Conservation (phyloP, 2,797 vertebrate genomes). For the Rhodeus uyekii region DNA sequence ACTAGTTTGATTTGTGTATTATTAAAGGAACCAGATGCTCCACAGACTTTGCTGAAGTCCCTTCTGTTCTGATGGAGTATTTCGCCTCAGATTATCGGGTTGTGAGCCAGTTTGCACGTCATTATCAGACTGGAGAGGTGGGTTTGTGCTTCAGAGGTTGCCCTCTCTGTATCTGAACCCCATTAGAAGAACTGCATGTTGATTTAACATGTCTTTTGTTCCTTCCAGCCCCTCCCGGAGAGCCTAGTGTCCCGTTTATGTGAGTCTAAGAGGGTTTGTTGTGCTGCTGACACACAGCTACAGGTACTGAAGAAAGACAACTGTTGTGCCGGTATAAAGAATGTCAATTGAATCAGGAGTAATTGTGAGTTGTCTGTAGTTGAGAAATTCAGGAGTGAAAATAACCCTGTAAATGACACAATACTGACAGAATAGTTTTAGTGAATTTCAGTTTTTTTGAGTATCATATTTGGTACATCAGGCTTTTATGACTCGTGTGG, state of each 20-base stretch:
- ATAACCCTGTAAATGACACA: not conserved
- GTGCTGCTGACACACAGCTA: slow-evolving; percentile 92
- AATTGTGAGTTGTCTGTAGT: not conserved
- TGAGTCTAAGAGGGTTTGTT: slow-evolving; percentile 93
- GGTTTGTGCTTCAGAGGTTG: not conserved
- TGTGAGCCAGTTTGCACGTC: slow-evolving; percentile 91
- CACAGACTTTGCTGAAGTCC: slow-evolving; percentile 97
- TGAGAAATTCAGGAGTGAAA: not conserved
- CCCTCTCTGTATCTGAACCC: not conserved
- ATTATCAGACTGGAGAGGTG: slow-evolving; percentile 96
- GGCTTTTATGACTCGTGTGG: not conserved
- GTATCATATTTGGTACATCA: not conserved
- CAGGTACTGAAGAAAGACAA: slow-evolving; percentile 77
- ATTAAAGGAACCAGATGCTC: slow-evolving; percentile 91
- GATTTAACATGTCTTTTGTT: not conserved
- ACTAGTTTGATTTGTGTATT: slow-evolving; percentile 8
- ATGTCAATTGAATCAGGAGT: not conserved
- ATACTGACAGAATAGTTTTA: too few relatives aligned
- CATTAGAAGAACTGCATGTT: not conserved
- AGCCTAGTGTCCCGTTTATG: slow-evolving; percentile 90
- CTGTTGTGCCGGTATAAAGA: not conserved
- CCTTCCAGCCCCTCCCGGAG: slow-evolving; percentile 82
- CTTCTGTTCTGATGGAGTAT: slow-evolving; percentile 97
- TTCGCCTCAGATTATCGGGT: slow-evolving; percentile 95
- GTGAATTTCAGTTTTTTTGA: too few relatives aligned